Evolutionary conservation across 2,888 invertebrate genomes (phyloP).

Genomic region (Mesochorus sp.): DNA sequence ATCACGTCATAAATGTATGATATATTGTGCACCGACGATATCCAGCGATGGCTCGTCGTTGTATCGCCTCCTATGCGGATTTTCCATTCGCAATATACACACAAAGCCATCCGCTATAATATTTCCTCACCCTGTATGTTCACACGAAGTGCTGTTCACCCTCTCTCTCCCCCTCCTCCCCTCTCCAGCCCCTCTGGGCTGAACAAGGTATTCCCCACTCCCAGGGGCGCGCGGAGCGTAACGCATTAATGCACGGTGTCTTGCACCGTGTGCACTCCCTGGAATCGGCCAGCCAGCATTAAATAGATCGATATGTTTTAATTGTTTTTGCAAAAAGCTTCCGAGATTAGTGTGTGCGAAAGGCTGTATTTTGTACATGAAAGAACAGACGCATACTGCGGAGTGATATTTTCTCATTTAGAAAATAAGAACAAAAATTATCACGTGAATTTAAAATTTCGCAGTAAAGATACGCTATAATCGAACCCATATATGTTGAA

Average conservation of each 20-base stretch:
- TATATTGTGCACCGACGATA: conserved; percentile 53
- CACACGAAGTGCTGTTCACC: conserved; percentile 14
- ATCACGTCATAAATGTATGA: conserved; percentile 55
- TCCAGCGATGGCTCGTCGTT: conserved; percentile 28
- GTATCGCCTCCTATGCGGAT: conserved; percentile 31
- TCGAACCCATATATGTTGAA: no score
- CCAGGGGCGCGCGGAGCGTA: conserved; percentile 42
- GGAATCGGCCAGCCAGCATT: conserved; percentile 60
- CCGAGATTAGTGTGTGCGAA: conserved; percentile 33
- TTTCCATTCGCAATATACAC: conserved; percentile 40
- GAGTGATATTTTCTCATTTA: conserved; percentile 2
- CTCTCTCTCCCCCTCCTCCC: neutral
- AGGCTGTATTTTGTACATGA: conserved; percentile 26
- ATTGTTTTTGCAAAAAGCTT: conserved; percentile 60
- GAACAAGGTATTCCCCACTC: conserved; percentile 39
- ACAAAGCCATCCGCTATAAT: neutral
- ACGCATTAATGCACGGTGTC: conserved; percentile 56
- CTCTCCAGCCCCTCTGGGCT: neutral
- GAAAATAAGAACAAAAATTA: neutral
- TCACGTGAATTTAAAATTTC: no score
- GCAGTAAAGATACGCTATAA: no score
- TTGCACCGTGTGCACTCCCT: conserved; percentile 48
- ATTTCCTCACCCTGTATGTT: conserved; percentile 28
- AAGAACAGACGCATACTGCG: conserved; percentile 5
- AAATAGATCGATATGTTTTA: conserved; percentile 66